Percentiles rank a stretch among this genome's conserved stretches.
Evolutionary conservation across 2,113 vertebrate genomes (phyloP).

Genomic region (Tringa solitaria): DNA sequence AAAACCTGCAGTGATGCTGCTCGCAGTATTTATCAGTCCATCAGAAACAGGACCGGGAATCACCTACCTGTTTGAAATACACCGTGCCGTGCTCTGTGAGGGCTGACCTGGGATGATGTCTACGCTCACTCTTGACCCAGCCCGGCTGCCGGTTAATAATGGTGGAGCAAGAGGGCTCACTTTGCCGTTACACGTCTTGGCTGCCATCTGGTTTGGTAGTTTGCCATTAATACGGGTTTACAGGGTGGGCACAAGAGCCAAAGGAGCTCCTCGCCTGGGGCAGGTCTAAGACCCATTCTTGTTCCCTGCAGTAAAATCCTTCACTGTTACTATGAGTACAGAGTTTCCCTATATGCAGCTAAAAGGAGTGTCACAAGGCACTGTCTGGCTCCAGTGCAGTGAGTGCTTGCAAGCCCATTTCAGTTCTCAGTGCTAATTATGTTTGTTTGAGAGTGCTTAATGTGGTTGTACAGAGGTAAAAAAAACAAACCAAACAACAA

Average conservation of each 20-base stretch:
- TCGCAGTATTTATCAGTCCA: background rate
- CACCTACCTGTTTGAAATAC: background rate
- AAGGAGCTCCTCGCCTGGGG: background rate
- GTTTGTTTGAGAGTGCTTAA: background rate
- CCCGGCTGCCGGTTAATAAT: constrained; percentile 18
- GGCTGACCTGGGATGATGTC: background rate
- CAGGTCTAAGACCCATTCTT: background rate
- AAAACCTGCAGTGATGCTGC: rapidly evolving
- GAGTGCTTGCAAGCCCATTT: background rate
- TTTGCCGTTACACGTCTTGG: rapidly evolving
- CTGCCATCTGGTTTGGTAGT: background rate
- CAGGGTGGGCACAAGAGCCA: background rate
- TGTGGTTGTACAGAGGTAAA: background rate
- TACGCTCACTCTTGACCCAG: background rate
- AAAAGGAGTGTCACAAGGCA: background rate
- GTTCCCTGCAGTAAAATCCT: background rate
- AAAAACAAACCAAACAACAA: background rate
- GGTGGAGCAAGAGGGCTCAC: background rate
- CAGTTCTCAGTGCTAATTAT: background rate
- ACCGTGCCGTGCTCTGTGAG: background rate
- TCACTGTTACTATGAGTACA: rapidly evolving
- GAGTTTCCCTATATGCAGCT: background rate
- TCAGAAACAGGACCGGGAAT: background rate
- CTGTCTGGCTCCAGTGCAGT: background rate
- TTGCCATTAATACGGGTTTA: background rate